These are phyloP conservation scores for Plemyria rubiginata DNA, from an alignment of 2,888 invertebrate genomes.

Conservation along the genomic window DNA sequence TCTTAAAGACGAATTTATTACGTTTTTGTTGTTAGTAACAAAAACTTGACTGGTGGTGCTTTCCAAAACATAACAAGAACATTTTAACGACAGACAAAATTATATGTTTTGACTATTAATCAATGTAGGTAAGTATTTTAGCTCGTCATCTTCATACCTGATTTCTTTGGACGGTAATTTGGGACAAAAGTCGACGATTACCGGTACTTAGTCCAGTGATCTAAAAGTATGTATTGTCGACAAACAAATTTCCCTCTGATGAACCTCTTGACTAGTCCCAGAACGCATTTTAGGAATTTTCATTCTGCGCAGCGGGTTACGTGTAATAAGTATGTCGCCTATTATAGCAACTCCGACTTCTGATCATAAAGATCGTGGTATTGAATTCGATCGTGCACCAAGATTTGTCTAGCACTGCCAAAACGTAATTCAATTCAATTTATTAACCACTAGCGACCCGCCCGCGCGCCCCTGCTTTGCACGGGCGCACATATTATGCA, in stretches of 20 bases:
- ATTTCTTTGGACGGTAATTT: conserved; percentile 21
- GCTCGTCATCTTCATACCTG: conserved; percentile 26
- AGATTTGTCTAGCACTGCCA: background rate
- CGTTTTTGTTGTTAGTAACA: conserved; percentile 32
- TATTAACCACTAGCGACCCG: no score
- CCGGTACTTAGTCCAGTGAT: no score
- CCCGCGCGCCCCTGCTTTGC: no score
- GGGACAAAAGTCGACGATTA: no score
- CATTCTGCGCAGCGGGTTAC: no score
- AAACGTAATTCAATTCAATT: no score
- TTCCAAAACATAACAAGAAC: conserved; percentile 35
- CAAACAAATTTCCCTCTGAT: no score
- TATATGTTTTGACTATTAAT: conserved; percentile 16
- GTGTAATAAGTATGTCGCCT: no score
- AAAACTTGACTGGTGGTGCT: conserved; percentile 32
- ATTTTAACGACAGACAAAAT: conserved; percentile 15
- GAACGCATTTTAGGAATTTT: no score
- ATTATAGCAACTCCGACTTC: background rate
- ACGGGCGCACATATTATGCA: no score
- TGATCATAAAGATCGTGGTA: background rate
- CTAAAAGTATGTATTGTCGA: no score
- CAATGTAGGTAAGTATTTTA: conserved; percentile 20
- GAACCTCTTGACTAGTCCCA: no score
- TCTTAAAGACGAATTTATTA: conserved; percentile 27
- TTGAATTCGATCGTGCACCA: conserved; percentile 1